Base-by-base conservation (phyloP, 2,888 invertebrate species). In the Pyrocoelia pectoralis region DNA sequence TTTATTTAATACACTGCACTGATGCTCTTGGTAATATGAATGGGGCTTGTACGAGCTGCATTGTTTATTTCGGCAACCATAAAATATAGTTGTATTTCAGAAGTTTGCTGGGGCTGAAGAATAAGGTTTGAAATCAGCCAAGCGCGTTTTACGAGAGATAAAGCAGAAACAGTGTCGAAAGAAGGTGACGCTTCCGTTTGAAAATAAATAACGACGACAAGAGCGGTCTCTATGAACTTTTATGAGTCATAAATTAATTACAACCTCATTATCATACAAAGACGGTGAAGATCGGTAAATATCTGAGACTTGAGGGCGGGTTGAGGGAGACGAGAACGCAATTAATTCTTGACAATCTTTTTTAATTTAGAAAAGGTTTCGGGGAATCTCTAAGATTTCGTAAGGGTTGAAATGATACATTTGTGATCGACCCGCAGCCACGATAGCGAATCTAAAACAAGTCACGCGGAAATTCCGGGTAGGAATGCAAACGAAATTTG, bases 401-500 rank as follows among this genome's bases (percentile, higher is more conserved):
- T 61, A 61, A 65, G 61, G 65, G 65, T 57, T 65, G 65, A 68
- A 73, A 73, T 74, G 73, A 73, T 74, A 73, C 72, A 75, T 73
- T 67, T 72, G 67, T 61, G 73, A 70, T 70, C 61, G 68, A 69
- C 71, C 73, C 73, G 71, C 73, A 70, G 70, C 56, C 61, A 65
- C 68, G 68, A 69, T 71, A 67, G 66, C 70, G 68, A 71, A 70
- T 72, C 73, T 69, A 71, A 68, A 72, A 56, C 69, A 70, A 75
- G 72, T 74, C 75, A 74, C 72, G 78, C 76, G 79, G 75, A 78
- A 78, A 77, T 72, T 76, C 73, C 78, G 77, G 74, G 74, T 73
- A 72, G 80, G 80, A 80, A 80, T 79, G 80, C 78, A 79, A 79
- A 79, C 79, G 75, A 74, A 80, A 80, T 80, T 80, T 80, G 79